These are phyloP conservation scores for Saxidomus purpurata DNA, from an alignment of 1,140 invertebrate species.

Conservation along the genomic window DNA sequence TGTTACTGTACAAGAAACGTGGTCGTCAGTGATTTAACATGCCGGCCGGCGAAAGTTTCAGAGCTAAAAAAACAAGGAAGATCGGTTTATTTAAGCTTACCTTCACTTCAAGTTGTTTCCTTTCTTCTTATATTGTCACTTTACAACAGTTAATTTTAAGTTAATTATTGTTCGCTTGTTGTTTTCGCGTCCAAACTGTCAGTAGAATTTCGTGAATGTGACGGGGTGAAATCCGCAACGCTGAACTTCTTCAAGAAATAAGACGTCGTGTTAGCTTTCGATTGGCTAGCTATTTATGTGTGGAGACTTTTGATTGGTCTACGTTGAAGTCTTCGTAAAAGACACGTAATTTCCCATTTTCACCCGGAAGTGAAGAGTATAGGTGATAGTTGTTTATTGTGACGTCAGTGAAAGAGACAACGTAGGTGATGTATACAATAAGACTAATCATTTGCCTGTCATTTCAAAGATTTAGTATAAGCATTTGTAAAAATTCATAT, in stretches of 20 bases:
- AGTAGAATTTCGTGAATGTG: conserved; percentile 15
- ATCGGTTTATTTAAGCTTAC: not conserved
- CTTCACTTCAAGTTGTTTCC: not conserved
- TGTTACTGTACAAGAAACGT: no score
- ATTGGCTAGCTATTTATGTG: conserved; percentile 53
- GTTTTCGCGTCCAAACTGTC: conserved; percentile 23
- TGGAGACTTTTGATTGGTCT: conserved; percentile 64
- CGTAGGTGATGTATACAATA: no score
- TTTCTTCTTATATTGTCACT: not conserved
- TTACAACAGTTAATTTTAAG: not conserved
- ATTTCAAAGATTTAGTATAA: no score
- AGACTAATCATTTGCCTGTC: no score
- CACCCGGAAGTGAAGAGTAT: conserved; percentile 11
- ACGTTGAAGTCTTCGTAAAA: conserved; percentile 56
- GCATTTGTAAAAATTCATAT: no score
- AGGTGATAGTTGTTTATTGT: not conserved
- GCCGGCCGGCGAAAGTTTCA: not conserved
- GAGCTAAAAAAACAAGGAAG: not conserved
- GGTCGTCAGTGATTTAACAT: no score
- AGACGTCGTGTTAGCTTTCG: conserved; percentile 59
- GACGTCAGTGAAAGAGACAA: no score
- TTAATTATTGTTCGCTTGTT: not conserved
- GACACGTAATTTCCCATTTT: conserved; percentile 58
- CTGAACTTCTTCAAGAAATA: not conserved
- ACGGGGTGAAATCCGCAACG: not conserved